Evolutionary conservation across 37 sponge, comb jelly and placozoan species (phyloP).

Genomic region (Halichondria panicea): DNA sequence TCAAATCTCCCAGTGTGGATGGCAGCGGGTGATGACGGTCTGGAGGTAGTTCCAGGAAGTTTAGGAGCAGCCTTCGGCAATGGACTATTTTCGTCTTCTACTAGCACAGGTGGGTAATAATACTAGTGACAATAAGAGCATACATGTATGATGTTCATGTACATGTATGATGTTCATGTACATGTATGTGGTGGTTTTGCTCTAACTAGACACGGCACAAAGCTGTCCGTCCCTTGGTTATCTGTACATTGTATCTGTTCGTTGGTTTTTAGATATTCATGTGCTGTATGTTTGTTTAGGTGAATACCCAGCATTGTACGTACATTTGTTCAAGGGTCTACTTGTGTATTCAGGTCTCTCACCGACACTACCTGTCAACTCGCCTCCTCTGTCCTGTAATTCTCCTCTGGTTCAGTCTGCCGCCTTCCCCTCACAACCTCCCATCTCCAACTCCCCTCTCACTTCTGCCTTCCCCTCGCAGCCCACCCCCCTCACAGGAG

Average conservation of each 20-base stretch:
- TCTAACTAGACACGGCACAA: no score
- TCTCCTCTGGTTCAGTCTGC: background rate
- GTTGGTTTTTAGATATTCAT: no score
- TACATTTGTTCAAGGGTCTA: no score
- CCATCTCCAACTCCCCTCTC: conserved; percentile 9
- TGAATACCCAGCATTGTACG: no score
- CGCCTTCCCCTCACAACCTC: conserved; percentile 16
- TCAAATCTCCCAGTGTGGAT: background rate
- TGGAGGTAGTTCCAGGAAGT: background rate
- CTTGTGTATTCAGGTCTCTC: background rate
- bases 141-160: background rate
- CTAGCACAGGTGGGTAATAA: no score
- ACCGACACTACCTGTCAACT: background rate
- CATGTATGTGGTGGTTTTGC: no score
- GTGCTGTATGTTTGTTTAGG: no score
- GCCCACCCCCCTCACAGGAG: conserved; percentile 1
- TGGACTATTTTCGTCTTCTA: no score
- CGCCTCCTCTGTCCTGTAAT: conserved; percentile 3
- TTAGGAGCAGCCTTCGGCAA: no score
- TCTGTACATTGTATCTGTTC: no score
- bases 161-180: background rate
- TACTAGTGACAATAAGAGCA: no score
- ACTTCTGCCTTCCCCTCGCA: conserved; percentile 12
- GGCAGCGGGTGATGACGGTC: background rate
- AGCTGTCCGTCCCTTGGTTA: no score